Base-by-base conservation (phyloP, 37 sponge, comb jelly and placozoan species). In the Halichondria panicea region DNA sequence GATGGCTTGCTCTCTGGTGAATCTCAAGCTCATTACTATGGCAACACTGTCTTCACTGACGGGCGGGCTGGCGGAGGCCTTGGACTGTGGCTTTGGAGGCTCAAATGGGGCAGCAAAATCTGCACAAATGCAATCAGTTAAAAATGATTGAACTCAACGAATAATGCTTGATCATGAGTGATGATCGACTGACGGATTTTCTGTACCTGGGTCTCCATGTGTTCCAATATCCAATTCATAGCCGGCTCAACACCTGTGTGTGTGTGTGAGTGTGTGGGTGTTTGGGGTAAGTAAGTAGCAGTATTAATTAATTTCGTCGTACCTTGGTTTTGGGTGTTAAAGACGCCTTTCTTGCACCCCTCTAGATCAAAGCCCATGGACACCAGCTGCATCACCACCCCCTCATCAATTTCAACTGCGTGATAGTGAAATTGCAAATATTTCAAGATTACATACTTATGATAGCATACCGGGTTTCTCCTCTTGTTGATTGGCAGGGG, bases 151-250 rank as follows among this genome's bases (percentile, higher is more conserved):
- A n/a, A n/a, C n/a, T n/a, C n/a, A n/a, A n/a, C n/a, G n/a, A n/a
- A n/a, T n/a, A n/a, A n/a, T n/a, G n/a, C n/a, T n/a, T n/a, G n/a
- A n/a, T n/a, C n/a, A n/a, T n/a, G n/a, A n/a, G n/a, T n/a, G n/a
- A n/a, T n/a, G n/a, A n/a, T n/a, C n/a, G n/a, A n/a, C n/a, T n/a
- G n/a, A n/a, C n/a, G n/a, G n/a, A n/a, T n/a, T n/a, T n/a, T n/a
- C 52, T n/a, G n/a, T n/a, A n/a, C n/a, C n/a, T n/a, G n/a, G n/a
- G n/a, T n/a, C n/a, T n/a, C n/a, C 92, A 91, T 91, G 84, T 95
- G 96, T 45, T 87, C 77, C 55, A 95, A 58, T 7, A 95, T 82
- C 96, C 96, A 95, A 62, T 84, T 84, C 92, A 95, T 95, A 22
- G 96, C 96, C 44, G 84, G 56, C 68, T 95, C 96, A 21, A 85